Percentiles rank a stretch among this genome's conserved stretches.
These are phyloP conservation scores for Orthosia incerta DNA, from an alignment of 2,888 invertebrate species.

Conservation along the genomic window DNA sequence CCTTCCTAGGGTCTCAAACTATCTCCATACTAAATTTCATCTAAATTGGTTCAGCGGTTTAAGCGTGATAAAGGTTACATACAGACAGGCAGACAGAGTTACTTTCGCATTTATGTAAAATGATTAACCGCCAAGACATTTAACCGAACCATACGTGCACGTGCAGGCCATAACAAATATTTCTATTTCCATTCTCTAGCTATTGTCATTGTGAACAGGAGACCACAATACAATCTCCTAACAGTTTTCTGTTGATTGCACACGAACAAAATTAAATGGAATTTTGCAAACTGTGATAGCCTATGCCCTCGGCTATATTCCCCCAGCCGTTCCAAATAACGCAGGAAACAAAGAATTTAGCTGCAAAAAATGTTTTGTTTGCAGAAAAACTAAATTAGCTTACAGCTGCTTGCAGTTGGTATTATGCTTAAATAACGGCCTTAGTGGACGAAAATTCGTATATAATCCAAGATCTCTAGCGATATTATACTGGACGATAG, in stretches of 20 bases:
- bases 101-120: no score
- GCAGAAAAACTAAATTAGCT: conserved; percentile 1
- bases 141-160: neutral
- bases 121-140: no score
- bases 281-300: conserved; percentile 23
- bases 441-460: no score
- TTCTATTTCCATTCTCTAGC: neutral
- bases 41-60: no score
- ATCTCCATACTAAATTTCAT: no score
- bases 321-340: conserved; percentile 17
- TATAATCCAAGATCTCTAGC: no score
- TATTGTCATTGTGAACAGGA: conserved; percentile 9
- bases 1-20: no score
- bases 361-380: conserved; percentile 3
- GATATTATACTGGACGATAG: no score
- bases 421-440: no score
- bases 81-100: no score
- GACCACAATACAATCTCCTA: conserved; percentile 30
- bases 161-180: neutral
- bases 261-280: conserved; percentile 41
- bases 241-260: conserved; percentile 46
- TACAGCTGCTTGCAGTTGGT: neutral
- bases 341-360: conserved; percentile 26
- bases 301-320: conserved; percentile 15
- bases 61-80: no score